Evolutionary conservation across 2,888 invertebrate genomes (phyloP).

Genomic region (Glaucopsyche alexis): DNA sequence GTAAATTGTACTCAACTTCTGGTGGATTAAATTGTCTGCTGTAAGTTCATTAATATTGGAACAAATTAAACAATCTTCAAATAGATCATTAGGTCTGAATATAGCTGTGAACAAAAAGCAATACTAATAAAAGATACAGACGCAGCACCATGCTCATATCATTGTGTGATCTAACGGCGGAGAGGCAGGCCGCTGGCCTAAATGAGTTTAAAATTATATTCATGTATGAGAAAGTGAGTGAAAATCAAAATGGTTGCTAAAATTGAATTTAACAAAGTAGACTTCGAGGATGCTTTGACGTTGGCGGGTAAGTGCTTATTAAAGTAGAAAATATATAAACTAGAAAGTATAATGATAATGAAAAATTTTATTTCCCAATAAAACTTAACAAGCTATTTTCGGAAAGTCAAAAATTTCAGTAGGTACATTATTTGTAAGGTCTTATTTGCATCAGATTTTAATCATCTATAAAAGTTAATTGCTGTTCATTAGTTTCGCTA

Average conservation of each 20-base stretch:
- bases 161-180: background rate
- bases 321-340: background rate
- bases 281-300: conserved; percentile 37
- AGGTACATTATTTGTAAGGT: no score
- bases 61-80: background rate
- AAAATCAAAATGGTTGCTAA: conserved; percentile 35
- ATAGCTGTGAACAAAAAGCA: background rate
- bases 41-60: background rate
- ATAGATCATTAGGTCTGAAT: background rate
- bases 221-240: background rate
- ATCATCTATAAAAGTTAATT: no score
- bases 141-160: background rate
- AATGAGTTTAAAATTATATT: background rate
- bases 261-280: conserved; percentile 30
- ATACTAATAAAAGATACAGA: background rate
- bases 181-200: background rate
- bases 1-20: background rate
- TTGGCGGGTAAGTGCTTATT: conserved; percentile 34
- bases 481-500: no score
- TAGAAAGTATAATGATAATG: background rate
- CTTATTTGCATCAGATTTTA: no score
- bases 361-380: no score
- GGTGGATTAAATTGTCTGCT: background rate
- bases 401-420: no score
- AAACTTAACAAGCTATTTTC: no score